These are phyloP conservation scores for Heterohyrax brucei DNA, from an alignment of 2,797 vertebrate species.

Conservation along the genomic window DNA sequence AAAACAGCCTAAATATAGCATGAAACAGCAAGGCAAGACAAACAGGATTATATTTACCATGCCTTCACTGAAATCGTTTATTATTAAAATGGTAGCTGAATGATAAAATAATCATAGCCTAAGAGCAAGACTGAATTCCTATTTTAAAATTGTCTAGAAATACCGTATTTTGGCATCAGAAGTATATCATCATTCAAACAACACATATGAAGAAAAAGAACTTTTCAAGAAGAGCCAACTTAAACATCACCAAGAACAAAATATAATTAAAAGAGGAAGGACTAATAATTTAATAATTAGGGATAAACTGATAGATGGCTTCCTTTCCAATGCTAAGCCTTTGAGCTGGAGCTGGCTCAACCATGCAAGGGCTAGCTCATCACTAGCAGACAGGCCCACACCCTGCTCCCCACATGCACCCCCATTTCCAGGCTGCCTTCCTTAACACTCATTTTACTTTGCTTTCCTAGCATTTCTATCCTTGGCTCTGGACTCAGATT, in stretches of 20 bases:
- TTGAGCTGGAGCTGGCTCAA: not conserved
- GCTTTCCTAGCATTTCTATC: not conserved
- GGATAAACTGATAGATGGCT: not conserved
- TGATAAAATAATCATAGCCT: slow-evolving; percentile 28
- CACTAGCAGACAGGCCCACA: not conserved
- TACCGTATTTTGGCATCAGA: slow-evolving; percentile 16
- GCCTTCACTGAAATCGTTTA: slow-evolving; percentile 35
- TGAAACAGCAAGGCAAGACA: slow-evolving; percentile 36
- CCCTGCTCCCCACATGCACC: too few species aligned
- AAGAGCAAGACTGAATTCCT: slow-evolving; percentile 40
- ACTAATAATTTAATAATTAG: slow-evolving; percentile 48
- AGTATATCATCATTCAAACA: not conserved
- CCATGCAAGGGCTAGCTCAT: not conserved
- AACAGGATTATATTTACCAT: not conserved
- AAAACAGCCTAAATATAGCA: slow-evolving; percentile 32
- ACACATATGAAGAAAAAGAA: not conserved
- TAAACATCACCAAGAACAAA: slow-evolving; percentile 43
- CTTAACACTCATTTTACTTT: not conserved
- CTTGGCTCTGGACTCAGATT: not conserved
- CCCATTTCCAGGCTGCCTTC: not conserved
- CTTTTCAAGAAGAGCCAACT: not conserved
- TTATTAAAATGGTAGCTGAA: slow-evolving; percentile 26
- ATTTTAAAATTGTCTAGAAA: slow-evolving; percentile 18
- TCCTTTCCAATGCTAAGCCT: not conserved
- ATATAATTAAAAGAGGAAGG: not conserved